phyloP scores from a whole-genome alignment of 2,888 invertebrate genomes.

The Lasioglossum oenotherae region DNA sequence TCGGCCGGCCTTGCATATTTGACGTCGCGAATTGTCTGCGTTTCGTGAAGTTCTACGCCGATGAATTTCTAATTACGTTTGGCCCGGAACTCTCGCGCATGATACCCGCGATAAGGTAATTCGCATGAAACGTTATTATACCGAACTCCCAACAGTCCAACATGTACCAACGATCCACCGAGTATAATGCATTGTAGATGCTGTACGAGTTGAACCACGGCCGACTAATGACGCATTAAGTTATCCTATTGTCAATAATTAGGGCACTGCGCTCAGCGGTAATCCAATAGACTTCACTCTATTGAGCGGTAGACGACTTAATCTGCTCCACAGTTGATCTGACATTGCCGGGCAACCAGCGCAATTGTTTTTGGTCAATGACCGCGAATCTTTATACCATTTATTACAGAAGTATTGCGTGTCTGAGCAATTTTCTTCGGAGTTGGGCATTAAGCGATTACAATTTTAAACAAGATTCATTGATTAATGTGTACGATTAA shows the following conservation, averaged over 20 bases:
- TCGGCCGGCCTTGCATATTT: neutral
- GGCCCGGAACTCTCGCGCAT: neutral
- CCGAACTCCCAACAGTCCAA: constrained; percentile 14
- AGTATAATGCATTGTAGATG: constrained; percentile 2
- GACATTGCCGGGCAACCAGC: neutral
- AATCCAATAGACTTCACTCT: constrained; percentile 11
- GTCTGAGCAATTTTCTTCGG: too few species aligned
- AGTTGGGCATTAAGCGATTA: too few species aligned
- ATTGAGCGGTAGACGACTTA: neutral
- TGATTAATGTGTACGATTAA: too few species aligned
- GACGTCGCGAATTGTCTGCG: neutral
- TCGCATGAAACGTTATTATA: constrained; percentile 38
- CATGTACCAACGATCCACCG: neutral
- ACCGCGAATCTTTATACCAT: neutral
- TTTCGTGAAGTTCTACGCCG: neutral
- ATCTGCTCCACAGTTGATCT: neutral
- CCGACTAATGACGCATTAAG: constrained; percentile 49
- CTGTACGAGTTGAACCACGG: constrained; percentile 19
- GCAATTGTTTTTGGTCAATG: neutral
- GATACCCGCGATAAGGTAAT: constrained; percentile 25
- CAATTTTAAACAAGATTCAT: too few species aligned
- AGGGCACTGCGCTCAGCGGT: constrained; percentile 28
- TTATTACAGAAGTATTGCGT: neutral
- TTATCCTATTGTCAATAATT: constrained; percentile 44
- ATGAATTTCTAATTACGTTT: constrained; percentile 13